Conservation (phyloP, 2,113 vertebrate genomes). For the Phaetusa simplex region DNA sequence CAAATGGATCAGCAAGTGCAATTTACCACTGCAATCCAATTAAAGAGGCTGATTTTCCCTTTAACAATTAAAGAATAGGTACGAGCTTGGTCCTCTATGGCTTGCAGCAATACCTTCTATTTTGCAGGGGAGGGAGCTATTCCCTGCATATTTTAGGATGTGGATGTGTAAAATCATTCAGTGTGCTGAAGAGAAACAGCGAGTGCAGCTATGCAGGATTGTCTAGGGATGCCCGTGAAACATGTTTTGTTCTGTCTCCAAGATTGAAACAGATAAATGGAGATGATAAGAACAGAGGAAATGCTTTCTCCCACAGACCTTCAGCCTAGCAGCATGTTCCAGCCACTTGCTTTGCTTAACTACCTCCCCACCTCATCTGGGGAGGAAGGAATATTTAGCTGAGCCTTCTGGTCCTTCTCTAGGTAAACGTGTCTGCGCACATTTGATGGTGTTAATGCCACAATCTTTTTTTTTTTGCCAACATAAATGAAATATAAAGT, state of each 20-base stretch:
- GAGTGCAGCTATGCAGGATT: not conserved
- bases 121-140: conserved; percentile 62
- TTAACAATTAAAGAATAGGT: not conserved
- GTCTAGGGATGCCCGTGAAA: not conserved
- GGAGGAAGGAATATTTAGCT: not conserved
- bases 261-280: not conserved
- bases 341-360: not conserved
- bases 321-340: not conserved
- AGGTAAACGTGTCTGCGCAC: not conserved
- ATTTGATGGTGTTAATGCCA: not conserved
- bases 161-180: not conserved
- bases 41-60: not conserved
- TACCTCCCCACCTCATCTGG: not conserved
- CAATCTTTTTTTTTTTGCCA: not conserved
- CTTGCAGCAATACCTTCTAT: not conserved
- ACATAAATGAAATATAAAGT: not conserved
- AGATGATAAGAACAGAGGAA: not conserved
- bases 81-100: not conserved
- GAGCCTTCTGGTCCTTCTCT: not conserved
- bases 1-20: not conserved
- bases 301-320: not conserved
- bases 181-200: not conserved
- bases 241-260: not conserved
- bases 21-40: not conserved
- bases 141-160: conserved; percentile 21